phyloP scores from a whole-genome alignment of 2,113 vertebrate species.

The Xiphophorus couchianus region DNA sequence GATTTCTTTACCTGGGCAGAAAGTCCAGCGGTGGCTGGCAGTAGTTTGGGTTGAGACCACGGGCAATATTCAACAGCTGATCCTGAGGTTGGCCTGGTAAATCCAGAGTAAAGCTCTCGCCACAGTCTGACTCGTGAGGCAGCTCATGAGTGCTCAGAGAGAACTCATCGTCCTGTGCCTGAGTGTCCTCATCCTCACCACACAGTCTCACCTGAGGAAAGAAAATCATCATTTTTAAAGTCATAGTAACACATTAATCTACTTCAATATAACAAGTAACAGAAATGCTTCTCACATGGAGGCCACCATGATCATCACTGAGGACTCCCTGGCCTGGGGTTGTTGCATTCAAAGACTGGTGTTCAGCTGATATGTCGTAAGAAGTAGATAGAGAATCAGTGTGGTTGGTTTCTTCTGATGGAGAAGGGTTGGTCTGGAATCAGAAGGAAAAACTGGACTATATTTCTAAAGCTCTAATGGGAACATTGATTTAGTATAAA shows the following conservation, averaged over 20 bases:
- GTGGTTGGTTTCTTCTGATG: constrained; percentile 91
- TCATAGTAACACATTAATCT: not conserved
- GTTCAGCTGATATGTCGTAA: constrained; percentile 86
- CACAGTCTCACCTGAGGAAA: constrained; percentile 77
- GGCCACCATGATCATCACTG: constrained; percentile 44
- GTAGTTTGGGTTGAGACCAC: constrained; percentile 54
- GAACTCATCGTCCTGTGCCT: constrained; percentile 89
- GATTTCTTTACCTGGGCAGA: constrained; percentile 82
- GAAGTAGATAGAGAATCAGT: constrained; percentile 88
- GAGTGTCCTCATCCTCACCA: constrained; percentile 87
- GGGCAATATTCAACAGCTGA: constrained; percentile 33
- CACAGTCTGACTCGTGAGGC: constrained; percentile 90
- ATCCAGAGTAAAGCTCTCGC: constrained; percentile 91
- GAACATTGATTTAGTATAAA: constrained; percentile 6
- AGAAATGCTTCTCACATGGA: constrained; percentile 52
- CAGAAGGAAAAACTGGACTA: constrained; percentile 25
- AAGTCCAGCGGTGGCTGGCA: constrained; percentile 76
- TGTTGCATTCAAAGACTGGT: constrained; percentile 83
- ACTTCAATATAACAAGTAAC: not conserved
- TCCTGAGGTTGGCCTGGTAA: constrained; percentile 76
- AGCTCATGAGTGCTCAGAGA: constrained; percentile 88
- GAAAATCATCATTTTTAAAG: not conserved
- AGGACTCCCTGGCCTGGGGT: constrained; percentile 83
- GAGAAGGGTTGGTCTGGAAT: constrained; percentile 92
- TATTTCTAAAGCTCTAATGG: constrained; percentile 9